Base-by-base conservation (phyloP, 2,113 vertebrate species). In the Phrynosoma platyrhinos region DNA sequence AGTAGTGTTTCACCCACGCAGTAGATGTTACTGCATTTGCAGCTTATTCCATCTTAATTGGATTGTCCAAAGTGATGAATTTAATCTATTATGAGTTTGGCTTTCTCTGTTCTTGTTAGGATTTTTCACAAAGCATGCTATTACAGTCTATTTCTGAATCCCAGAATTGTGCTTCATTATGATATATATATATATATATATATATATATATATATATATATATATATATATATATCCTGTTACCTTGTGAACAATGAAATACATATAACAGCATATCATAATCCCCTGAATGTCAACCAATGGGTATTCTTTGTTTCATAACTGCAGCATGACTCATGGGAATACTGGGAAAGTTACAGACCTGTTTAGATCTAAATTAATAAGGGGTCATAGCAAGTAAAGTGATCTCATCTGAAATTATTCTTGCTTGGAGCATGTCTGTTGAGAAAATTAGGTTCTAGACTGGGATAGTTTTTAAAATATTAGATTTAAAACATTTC, bases 201-300 rank as follows among this genome's bases (percentile, higher is more conserved):
- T 53, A 69, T 52, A 36, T 62, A 80, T 23, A 55, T 21, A 9
- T 66, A 82, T 8, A 66, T 66, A 82, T 25, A 66, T 40, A 69
- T 30, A 83, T 53, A 82, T 80, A 80, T 92, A 47, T 47, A 47
- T 47, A 93, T 91, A 94, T 95, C 93, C 93, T 93, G 94, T 96
- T 96, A 93, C 94, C 95, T 95, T 94, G 94, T 94, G 94, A 96
- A 94, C 94, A 91, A 94, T 82, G 93, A 92, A 95, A 95, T 90
- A 93, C 94, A 95, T 92, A 94, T 94, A 95, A 94, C 92, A 90
- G 89, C 75, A 88, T 92, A 91, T 93, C 93, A 91, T 90, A 92
- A 94, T 94, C 93, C 92, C 93, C 81, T 81, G 94, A 93, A 94
- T 93, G 88, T 94, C 93, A 95, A 91, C 90, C 42, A 21, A 92